Conservation (phyloP, 1,140 invertebrate species). For the Leptoteleia sp. region DNA sequence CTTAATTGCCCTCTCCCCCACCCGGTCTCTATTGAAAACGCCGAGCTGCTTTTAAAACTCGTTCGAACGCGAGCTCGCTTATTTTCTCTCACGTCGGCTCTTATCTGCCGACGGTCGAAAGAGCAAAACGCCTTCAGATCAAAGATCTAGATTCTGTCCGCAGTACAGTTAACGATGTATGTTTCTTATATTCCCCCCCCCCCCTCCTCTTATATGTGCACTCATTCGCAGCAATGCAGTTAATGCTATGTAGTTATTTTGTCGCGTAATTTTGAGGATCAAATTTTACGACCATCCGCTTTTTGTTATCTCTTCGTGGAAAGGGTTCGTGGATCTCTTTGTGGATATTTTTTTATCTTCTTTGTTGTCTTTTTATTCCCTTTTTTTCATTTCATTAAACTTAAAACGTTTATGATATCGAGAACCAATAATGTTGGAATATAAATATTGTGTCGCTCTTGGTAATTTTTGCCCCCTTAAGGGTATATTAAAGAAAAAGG, state of each 20-base stretch:
- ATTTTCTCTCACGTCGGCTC: constrained; percentile 43
- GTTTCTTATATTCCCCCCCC: background rate
- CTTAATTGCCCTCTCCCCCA: background rate
- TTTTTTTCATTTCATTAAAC: too few species aligned
- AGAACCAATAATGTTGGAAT: too few species aligned
- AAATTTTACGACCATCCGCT: background rate
- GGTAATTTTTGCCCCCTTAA: too few species aligned
- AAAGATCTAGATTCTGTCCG: constrained; percentile 64
- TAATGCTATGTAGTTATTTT: background rate
- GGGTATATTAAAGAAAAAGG: too few species aligned
- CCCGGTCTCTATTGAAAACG: background rate
- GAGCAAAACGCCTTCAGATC: constrained; percentile 66
- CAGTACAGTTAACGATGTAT: constrained; percentile 31
- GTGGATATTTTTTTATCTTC: too few species aligned
- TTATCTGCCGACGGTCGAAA: constrained; percentile 61
- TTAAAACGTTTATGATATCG: too few species aligned
- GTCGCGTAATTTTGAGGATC: background rate
- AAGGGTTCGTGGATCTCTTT: too few species aligned
- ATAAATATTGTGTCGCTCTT: too few species aligned
- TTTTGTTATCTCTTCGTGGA: background rate
- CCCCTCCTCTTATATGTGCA: background rate
- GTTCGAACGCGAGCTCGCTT: constrained; percentile 29
- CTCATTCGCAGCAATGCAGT: constrained; percentile 13
- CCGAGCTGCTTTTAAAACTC: constrained; percentile 35
- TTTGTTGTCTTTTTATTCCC: too few species aligned